These are phyloP conservation scores for Actinemys pallida DNA, from an alignment of 2,113 vertebrate genomes.

Conservation along the genomic window DNA sequence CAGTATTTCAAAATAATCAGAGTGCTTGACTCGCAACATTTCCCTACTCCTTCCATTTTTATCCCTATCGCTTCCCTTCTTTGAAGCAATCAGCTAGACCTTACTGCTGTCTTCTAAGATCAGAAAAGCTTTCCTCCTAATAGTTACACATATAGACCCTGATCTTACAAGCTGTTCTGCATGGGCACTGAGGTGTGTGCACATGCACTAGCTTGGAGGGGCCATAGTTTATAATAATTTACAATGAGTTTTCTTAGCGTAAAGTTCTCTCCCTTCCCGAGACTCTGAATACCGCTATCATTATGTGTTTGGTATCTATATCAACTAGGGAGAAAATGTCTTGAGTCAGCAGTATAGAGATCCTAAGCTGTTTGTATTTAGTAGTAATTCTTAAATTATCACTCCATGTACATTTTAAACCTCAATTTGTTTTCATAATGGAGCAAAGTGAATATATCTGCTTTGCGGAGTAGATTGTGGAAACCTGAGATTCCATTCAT, in stretches of 20 bases:
- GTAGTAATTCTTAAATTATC: not conserved
- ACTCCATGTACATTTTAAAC: not conserved
- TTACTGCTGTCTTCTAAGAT: not conserved
- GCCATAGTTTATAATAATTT: not conserved
- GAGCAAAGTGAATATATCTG: not conserved
- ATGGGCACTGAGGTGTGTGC: not conserved
- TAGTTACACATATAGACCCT: not conserved
- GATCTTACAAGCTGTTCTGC: slow-evolving; percentile 23
- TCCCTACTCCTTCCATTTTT: not conserved
- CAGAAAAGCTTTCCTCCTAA: not conserved
- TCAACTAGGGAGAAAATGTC: not conserved
- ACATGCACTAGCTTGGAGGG: slow-evolving; percentile 16
- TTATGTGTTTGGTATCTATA: not conserved
- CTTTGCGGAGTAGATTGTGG: not conserved
- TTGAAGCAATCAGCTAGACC: rapidly evolving
- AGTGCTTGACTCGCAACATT: not conserved
- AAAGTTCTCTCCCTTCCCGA: not conserved
- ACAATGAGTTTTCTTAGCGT: not conserved
- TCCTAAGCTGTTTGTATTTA: not conserved
- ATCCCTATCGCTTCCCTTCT: not conserved
- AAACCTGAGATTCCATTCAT: slow-evolving; percentile 20
- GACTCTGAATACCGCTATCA: not conserved
- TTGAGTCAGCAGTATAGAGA: not conserved
- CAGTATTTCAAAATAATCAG: not conserved
- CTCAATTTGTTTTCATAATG: not conserved